Evolutionary conservation across 2,113 vertebrate genomes (phyloP).

Genomic region (Hiodon alosoides): DNA sequence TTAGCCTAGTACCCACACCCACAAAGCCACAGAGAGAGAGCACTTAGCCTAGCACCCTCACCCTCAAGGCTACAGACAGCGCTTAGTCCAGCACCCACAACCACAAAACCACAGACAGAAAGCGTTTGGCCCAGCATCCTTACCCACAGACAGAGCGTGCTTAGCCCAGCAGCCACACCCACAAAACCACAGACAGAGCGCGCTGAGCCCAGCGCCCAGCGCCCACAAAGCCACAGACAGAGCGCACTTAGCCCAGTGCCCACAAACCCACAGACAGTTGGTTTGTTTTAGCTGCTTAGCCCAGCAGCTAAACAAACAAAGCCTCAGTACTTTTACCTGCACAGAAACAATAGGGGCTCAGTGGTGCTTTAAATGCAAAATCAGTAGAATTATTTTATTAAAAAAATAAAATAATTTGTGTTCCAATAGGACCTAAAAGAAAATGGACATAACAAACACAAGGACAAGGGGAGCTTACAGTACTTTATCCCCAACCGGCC

Average conservation of each 20-base stretch:
- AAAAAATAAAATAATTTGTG: conserved; percentile 3
- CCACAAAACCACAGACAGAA: conserved; percentile 6
- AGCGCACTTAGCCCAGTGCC: too few species aligned
- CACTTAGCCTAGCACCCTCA: not conserved
- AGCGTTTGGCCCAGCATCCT: too few species aligned
- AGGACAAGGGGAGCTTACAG: not conserved
- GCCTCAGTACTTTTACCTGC: not conserved
- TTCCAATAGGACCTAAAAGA: conserved; percentile 6
- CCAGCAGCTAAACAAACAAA: too few species aligned
- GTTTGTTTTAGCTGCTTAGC: too few species aligned
- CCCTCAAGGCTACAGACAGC: not conserved
- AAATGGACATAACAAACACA: not conserved
- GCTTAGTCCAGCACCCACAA: not conserved
- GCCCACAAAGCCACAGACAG: not conserved
- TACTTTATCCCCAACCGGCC: conserved; percentile 2
- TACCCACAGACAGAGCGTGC: not conserved
- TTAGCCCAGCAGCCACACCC: not conserved
- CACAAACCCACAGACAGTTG: not conserved
- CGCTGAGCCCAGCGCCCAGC: not conserved
- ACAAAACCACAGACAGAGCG: conserved; percentile 1
- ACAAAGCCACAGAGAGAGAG: not conserved
- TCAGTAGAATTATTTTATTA: conserved; percentile 17
- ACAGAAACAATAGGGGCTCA: not conserved
- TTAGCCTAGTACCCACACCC: not conserved
- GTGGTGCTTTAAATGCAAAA: conserved; percentile 10